A percentile compares a stretch with the other conserved stretches of the same genome.
Conservation (phyloP, 2,888 invertebrate genomes). For the Ashinkailepas kermadecensis region DNA sequence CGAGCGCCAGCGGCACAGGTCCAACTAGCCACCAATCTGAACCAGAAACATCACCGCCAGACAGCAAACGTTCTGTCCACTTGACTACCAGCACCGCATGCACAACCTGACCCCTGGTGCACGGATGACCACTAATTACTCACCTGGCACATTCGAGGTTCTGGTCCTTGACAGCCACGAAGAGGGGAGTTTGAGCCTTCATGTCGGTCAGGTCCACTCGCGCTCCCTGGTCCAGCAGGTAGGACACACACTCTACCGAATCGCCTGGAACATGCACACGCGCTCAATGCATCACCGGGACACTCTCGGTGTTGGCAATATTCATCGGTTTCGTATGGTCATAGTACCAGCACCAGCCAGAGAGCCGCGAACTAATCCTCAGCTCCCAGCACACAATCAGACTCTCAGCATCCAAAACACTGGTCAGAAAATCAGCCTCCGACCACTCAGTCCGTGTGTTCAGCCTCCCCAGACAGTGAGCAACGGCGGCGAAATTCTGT, state of each 20-base stretch:
- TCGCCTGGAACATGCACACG: not conserved
- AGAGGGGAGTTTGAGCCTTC: constrained; percentile 10
- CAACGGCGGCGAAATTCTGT: too few species aligned
- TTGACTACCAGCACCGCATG: too few species aligned
- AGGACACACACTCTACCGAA: not conserved
- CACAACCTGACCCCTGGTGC: too few species aligned
- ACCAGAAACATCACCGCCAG: not conserved
- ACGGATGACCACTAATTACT: too few species aligned
- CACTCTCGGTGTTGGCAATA: not conserved
- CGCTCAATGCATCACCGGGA: not conserved
- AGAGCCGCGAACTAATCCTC: not conserved
- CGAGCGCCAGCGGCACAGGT: too few species aligned
- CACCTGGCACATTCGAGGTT: constrained; percentile 19
- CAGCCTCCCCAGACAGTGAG: too few species aligned
- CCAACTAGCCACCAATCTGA: too few species aligned
- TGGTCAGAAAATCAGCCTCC: not conserved
- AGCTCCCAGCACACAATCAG: not conserved
- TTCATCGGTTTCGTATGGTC: not conserved
- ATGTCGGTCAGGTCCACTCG: constrained; percentile 15
- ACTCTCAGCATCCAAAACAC: not conserved
- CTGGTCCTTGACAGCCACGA: constrained; percentile 13
- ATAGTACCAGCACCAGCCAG: not conserved
- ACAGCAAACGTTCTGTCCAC: not conserved
- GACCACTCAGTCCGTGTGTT: too few species aligned
- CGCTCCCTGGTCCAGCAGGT: constrained; percentile 5